Base-by-base conservation (phyloP, 2,888 invertebrate genomes). In the Metopia argyrocephala region DNA sequence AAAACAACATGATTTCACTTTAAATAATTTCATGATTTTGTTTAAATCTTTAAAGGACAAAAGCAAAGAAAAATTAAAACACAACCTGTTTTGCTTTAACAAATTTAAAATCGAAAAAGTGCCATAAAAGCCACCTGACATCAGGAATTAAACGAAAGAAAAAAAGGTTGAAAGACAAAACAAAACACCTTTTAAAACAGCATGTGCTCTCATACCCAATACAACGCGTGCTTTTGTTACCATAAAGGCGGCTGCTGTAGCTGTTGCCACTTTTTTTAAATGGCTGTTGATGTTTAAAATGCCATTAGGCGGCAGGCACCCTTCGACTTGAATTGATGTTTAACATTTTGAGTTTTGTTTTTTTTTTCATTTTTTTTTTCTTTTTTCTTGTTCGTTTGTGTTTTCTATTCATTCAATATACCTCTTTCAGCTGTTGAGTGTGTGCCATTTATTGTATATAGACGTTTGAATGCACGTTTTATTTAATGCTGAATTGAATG, bases 291-390 rank as follows among this genome's bases (percentile, higher is more conserved):
- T 48, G 62, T 69, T 69, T 76, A 68, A 76, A 69, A 76, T 4
- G 68, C 61, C 46, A 75, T 75, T 75, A 75, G 66, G 61, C n/a
- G n/a, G n/a, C 59, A n/a, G n/a, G n/a, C n/a, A 61, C 54, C 52
- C 61, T 66, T 76, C 68, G 68, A 62, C 61, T 62, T 56, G 25
- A 76, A 46, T 68, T 31, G 27, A 48, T 65, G 50, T 31, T 56
- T n/a, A n/a, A n/a, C n/a, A n/a, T n/a, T n/a, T n/a, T n/a, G n/a
- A n/a, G n/a, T n/a, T n/a, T n/a, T n/a, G n/a, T n/a, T n/a, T 59
- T 52, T 38, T 9, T 21, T 6, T 28, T 38, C 15, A 28, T 21
- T 18, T 59, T 15, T 38, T 2, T 38, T 2, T 3, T 2, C 31
- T 6, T 31, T 31, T 31, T 9, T 31, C 31, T 9, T 31, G 31